Conservation (phyloP, 2,888 invertebrate genomes). For the Habroteleia sp. region DNA sequence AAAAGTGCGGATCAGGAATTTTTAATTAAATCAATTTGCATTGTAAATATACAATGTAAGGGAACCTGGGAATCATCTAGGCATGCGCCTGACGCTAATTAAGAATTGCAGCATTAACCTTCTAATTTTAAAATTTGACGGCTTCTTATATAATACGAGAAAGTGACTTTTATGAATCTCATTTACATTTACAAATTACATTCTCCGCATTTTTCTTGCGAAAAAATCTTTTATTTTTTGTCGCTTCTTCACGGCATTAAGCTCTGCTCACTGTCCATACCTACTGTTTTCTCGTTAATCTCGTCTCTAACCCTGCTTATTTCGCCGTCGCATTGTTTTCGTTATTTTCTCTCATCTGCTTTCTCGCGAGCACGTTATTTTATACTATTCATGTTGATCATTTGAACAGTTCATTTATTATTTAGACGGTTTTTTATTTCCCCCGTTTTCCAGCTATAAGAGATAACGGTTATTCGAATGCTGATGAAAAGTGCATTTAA, state of each 20-base stretch:
- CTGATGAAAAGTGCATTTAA: no score
- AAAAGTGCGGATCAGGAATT: no score
- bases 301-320: conserved; percentile 36
- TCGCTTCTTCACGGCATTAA: conserved; percentile 34
- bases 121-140: conserved; percentile 9
- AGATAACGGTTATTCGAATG: no score
- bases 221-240: conserved; percentile 35
- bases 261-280: conserved; percentile 29
- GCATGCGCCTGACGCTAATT: no score
- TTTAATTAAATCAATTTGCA: no score
- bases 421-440: no score
- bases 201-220: conserved; percentile 12
- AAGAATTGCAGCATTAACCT: no score
- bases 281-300: conserved; percentile 51
- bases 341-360: conserved; percentile 4
- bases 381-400: conserved; percentile 12
- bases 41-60: no score
- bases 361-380: conserved; percentile 19
- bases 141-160: conserved; percentile 3
- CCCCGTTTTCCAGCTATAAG: no score
- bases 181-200: conserved; percentile 43
- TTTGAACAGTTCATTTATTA: conserved; percentile 40
- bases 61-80: no score
- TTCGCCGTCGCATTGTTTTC: conserved; percentile 22
- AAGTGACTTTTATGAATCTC: conserved; percentile 33